These are phyloP conservation scores for Physeter macrocephalus DNA, from an alignment of 2,113 vertebrate genomes.

Conservation along the genomic window DNA sequence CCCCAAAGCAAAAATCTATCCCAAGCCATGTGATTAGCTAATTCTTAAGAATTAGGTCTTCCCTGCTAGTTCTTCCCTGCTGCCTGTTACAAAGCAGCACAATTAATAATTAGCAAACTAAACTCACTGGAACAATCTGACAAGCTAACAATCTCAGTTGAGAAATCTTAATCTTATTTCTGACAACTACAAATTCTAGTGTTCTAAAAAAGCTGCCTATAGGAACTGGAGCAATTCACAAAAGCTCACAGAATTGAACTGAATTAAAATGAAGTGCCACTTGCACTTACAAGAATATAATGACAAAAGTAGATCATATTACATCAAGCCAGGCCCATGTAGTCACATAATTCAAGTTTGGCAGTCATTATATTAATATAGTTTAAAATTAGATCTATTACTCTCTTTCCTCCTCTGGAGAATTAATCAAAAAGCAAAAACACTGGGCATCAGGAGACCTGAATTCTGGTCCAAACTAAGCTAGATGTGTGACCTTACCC, in stretches of 20 bases:
- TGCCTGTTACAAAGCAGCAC: not conserved
- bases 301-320: not conserved
- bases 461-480: not conserved
- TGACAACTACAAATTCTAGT: not conserved
- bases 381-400: constrained; percentile 17
- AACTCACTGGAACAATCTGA: not conserved
- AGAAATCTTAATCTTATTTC: not conserved
- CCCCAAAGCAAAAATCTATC: not conserved
- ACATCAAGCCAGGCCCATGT: not conserved
- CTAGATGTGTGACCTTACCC: not conserved
- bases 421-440: constrained; percentile 36
- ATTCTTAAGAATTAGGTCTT: not conserved
- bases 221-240: not conserved
- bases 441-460: not conserved
- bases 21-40: not conserved
- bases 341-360: not conserved
- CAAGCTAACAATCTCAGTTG: not conserved
- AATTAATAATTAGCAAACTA: constrained; percentile 13
- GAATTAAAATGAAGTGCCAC: constrained; percentile 27
- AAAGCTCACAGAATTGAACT: not conserved
- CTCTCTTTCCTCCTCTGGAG: not conserved
- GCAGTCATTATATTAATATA: not conserved
- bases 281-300: not conserved
- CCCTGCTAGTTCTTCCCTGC: not conserved
- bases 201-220: not conserved